Conservation (phyloP, 2,113 vertebrate genomes). For the Lophochroa leadbeateri region DNA sequence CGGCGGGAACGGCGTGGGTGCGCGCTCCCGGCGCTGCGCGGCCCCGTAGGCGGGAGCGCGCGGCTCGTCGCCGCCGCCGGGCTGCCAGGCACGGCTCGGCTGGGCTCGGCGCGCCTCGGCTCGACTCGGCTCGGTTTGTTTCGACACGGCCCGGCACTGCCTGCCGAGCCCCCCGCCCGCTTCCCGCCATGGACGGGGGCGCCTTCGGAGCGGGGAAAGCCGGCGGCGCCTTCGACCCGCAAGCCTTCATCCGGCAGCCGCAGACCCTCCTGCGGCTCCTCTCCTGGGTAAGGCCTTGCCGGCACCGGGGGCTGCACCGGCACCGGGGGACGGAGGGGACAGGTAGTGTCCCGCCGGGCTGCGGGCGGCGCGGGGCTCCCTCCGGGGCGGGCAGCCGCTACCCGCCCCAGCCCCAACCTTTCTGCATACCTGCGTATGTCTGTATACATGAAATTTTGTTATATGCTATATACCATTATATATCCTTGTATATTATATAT, state of each 20-base stretch:
- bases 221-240: too few species aligned
- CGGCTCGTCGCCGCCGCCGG: too few species aligned
- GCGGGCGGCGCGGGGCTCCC: background rate
- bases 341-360: background rate
- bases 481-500: background rate
- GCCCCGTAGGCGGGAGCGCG: background rate
- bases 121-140: too few species aligned
- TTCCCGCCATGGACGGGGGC: too few species aligned
- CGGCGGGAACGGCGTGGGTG: background rate
- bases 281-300: constrained; percentile 74
- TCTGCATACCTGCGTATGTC: background rate
- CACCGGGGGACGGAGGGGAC: background rate
- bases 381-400: background rate
- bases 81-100: too few species aligned
- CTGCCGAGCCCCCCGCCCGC: too few species aligned
- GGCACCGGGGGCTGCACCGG: background rate
- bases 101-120: too few species aligned
- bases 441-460: background rate
- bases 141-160: too few species aligned
- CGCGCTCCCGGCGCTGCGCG: background rate
- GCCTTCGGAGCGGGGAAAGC: too few species aligned
- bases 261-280: too few species aligned
- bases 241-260: too few species aligned
- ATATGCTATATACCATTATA: background rate
- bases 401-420: background rate